Evolutionary conservation across 2,113 vertebrate genomes (phyloP).

Genomic region (Desmodus rotundus): DNA sequence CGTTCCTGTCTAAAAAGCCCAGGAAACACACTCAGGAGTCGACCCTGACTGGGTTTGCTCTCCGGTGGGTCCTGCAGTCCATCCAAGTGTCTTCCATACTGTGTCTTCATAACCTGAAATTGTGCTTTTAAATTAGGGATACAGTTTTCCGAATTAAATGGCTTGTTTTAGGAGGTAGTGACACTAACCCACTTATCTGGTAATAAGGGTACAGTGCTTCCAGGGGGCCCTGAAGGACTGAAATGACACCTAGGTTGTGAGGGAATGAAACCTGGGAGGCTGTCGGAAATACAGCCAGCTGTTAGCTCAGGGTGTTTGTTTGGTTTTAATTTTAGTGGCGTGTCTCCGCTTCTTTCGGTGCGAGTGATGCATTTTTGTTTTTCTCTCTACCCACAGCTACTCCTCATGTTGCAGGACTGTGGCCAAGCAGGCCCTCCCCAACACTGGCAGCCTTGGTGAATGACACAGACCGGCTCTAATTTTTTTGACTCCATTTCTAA

Average conservation of each 20-base stretch:
- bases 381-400: background rate
- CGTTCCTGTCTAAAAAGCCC: background rate
- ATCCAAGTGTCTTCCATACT: background rate
- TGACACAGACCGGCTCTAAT: background rate
- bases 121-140: background rate
- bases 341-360: background rate
- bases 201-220: background rate
- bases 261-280: background rate
- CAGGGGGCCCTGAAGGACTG: background rate
- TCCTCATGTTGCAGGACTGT: background rate
- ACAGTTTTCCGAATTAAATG: background rate
- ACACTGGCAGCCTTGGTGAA: background rate
- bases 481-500: background rate
- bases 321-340: background rate
- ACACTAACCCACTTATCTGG: background rate
- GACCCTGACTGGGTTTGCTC: background rate
- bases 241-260: background rate
- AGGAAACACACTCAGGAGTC: background rate
- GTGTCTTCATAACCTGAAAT: background rate
- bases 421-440: background rate
- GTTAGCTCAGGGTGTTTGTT: background rate
- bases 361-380: background rate
- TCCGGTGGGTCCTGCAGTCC: background rate
- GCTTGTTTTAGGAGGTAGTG: background rate
- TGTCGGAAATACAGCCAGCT: background rate